Conservation (phyloP, 2,888 invertebrate genomes). For the Sesia bembeciformis region DNA sequence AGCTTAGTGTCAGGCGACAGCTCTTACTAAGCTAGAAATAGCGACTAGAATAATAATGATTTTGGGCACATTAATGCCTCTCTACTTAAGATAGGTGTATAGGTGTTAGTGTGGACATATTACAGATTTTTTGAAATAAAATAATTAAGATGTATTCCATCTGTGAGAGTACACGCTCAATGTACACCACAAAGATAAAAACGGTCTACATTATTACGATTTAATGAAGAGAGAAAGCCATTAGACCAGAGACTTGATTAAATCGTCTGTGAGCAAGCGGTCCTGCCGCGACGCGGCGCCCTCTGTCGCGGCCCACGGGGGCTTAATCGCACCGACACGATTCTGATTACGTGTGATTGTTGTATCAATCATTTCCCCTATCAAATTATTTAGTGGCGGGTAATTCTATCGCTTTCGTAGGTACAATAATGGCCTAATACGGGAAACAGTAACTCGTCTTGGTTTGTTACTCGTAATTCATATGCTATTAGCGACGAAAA, state of each 20-base stretch:
- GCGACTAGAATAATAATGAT: too few species aligned
- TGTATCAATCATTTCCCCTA: slow-evolving; percentile 73
- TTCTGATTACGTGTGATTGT: slow-evolving; percentile 69
- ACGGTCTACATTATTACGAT: slow-evolving; percentile 61
- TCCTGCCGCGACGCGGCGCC: slow-evolving; percentile 34
- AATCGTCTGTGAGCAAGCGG: slow-evolving; percentile 58
- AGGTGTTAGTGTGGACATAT: too few species aligned
- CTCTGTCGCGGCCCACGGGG: slow-evolving; percentile 35
- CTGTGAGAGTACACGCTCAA: slow-evolving; percentile 26
- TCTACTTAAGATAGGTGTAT: too few species aligned
- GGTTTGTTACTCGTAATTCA: slow-evolving; percentile 68
- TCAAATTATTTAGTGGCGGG: slow-evolving; percentile 71
- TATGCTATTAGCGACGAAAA: slow-evolving; percentile 49
- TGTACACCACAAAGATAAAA: slow-evolving; percentile 44
- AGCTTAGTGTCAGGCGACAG: too few species aligned
- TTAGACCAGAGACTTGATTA: slow-evolving; percentile 62
- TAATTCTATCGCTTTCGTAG: slow-evolving; percentile 62
- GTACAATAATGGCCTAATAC: slow-evolving; percentile 41
- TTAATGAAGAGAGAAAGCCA: slow-evolving; percentile 67
- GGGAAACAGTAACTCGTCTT: slow-evolving; percentile 67
- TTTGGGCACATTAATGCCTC: too few species aligned
- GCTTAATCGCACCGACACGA: slow-evolving; percentile 66
- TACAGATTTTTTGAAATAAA: too few species aligned
- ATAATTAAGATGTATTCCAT: too few species aligned
- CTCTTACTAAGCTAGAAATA: too few species aligned